Evolutionary conservation across 2,113 vertebrate species (phyloP).

Genomic region (Nibea coibor): DNA sequence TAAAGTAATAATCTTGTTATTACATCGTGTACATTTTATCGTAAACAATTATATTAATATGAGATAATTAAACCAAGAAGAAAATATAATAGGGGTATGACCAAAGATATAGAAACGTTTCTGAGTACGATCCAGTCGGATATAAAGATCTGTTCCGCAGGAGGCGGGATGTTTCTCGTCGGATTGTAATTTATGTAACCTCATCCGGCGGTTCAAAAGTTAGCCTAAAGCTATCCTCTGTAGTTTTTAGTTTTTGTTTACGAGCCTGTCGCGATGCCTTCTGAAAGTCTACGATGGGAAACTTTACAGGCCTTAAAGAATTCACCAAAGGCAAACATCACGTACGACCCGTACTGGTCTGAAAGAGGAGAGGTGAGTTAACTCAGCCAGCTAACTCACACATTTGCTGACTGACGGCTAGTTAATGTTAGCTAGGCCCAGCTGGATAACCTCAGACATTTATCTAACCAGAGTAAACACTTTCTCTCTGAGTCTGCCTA

Average conservation of each 20-base stretch:
- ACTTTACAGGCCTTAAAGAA: conserved; percentile 81
- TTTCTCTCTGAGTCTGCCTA: too few relatives aligned
- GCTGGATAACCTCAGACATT: fast-evolving
- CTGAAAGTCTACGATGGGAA: conserved; percentile 75
- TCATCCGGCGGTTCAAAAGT: not conserved
- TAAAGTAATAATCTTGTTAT: not conserved
- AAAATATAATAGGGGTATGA: not conserved
- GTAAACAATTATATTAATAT: not conserved
- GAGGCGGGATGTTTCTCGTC: conserved; percentile 16
- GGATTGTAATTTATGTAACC: conserved; percentile 29
- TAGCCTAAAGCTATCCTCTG: not conserved
- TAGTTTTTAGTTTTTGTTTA: not conserved
- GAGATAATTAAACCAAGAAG: not conserved
- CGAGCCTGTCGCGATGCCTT: conserved; percentile 63
- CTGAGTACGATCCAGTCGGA: conserved; percentile 1
- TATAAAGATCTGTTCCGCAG: not conserved
- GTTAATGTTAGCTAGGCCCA: not conserved
- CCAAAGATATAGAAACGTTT: too few relatives aligned
- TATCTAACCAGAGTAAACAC: not conserved
- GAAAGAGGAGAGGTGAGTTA: conserved; percentile 79
- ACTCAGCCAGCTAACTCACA: not conserved
- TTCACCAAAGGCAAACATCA: conserved; percentile 79
- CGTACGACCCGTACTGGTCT: conserved; percentile 74
- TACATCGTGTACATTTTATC: not conserved
- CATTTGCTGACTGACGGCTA: not conserved